Evolutionary conservation across 2,113 vertebrate genomes (phyloP), one percentile per base, ranked within the genome.

Genomic region (Pteruthius melanotis): DNA sequence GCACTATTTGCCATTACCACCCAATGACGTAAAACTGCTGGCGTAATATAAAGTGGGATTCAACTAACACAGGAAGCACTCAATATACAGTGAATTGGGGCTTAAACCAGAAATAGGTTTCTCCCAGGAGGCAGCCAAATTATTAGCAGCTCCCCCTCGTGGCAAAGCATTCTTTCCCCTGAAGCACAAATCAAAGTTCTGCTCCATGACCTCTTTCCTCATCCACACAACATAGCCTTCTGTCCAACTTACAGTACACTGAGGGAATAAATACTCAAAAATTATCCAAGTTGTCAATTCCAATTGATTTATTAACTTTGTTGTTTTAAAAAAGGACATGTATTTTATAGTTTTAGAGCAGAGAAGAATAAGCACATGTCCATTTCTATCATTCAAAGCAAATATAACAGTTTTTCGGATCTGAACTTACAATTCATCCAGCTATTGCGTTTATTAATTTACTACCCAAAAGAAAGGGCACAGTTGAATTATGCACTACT

Each of bases 1-100:
- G 20, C 12, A 52, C 56, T 83, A 64, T 37, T 64, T 87, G 42
- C 28, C 21, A 40, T 23, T 65, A 72, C 21, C 31, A 76, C 6
- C 2, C 2, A 3, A 45, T 21, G 31, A 79, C 42, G 42, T 71
- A 54, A 54, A 89, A 66, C 35, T 37, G 15, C 12, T 52, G 19
- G 16, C 0, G 0, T 33, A 45, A 63, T 0, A 0, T 17, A 6
- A 77, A 53, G 31, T 3, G 4, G 9, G 35, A 71, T 52, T 64
- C 35, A 72, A 35, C 15, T 54, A 71, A 30, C 8, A 22, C 4
- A 39, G 18, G 18, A 47, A 71, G 19, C 7, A 12, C 56, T 66
- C 35, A 65, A 17, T 7, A 33, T 9, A 42, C 16, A 37, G 57
- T 4, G 19, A 71, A 15, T 0, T 35, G 12, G 26, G 31, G n/a